phyloP scores from a whole-genome alignment of 2,113 vertebrate species.

The Dermatemys mawii region DNA sequence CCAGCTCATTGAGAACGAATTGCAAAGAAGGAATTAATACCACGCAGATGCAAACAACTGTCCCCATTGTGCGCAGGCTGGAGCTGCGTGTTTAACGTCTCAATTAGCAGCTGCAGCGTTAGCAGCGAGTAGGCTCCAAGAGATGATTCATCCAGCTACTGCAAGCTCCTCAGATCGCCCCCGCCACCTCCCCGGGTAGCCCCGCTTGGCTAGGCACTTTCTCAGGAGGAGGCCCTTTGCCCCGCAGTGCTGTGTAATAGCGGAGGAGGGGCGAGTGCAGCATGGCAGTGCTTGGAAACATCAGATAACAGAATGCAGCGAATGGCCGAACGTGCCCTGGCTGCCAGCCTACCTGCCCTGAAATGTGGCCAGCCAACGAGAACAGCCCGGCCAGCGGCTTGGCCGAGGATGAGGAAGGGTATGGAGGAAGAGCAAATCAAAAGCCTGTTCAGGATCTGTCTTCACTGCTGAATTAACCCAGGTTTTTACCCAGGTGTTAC shows the following conservation, averaged over 20 bases:
- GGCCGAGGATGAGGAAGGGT: neutral
- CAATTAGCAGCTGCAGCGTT: neutral
- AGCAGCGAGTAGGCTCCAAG: neutral
- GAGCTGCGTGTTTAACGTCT: neutral
- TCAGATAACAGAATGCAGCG: neutral
- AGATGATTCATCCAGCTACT: neutral
- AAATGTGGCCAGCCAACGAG: neutral
- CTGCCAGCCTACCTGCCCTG: neutral
- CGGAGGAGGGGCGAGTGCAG: neutral
- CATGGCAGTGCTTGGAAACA: no score
- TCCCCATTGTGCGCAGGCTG: neutral
- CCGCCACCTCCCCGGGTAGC: neutral
- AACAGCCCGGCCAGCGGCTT: neutral
- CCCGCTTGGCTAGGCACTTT: neutral
- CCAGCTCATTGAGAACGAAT: neutral
- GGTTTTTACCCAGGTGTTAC: neutral
- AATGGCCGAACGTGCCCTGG: neutral
- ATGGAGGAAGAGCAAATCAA: neutral
- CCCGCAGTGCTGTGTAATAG: neutral
- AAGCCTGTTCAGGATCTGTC: neutral
- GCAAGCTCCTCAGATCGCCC: neutral
- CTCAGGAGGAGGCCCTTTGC: neutral
- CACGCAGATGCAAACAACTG: neutral
- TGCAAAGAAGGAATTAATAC: neutral
- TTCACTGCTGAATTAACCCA: neutral